Percentiles rank a stretch among this genome's conserved stretches.
Conservation (phyloP, 2,113 vertebrate species). For the Poeciliopsis prolifica region DNA sequence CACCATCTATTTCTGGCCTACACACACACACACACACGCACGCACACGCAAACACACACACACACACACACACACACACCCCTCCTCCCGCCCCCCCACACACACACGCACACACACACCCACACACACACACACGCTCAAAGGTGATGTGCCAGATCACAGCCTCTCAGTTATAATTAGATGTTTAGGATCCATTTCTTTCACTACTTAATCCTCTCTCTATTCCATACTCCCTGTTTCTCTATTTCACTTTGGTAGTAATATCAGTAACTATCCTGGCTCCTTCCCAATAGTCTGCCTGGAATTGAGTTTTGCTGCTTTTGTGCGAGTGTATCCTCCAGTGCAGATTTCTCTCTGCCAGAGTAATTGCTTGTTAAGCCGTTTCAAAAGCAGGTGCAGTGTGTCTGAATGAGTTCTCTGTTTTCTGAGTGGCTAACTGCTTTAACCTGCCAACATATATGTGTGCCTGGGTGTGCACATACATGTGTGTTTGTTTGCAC, state of each 20-base stretch:
- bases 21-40: background rate
- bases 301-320: constrained; percentile 47
- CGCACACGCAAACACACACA: background rate
- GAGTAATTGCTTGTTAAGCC: constrained; percentile 70
- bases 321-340: constrained; percentile 9
- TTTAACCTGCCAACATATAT: constrained; percentile 59
- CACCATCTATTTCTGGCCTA: constrained; percentile 22
- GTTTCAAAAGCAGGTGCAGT: constrained; percentile 75
- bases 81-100: too few relatives aligned
- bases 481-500: constrained; percentile 3
- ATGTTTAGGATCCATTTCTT: constrained; percentile 38
- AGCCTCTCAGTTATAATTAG: constrained; percentile 32
- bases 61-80: background rate
- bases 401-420: constrained; percentile 75
- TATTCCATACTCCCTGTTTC: constrained; percentile 12
- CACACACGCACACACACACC: background rate
- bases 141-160: constrained; percentile 6
- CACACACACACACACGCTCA: background rate
- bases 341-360: background rate
- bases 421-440: constrained; percentile 63
- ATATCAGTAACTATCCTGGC: constrained; percentile 61
- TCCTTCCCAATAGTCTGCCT: constrained; percentile 47
- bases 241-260: constrained; percentile 47
- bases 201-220: constrained; percentile 25
- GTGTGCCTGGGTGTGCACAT: constrained; percentile 14